Base-by-base conservation (phyloP, 2,888 invertebrate species). In the Periphyllus acericola region DNA sequence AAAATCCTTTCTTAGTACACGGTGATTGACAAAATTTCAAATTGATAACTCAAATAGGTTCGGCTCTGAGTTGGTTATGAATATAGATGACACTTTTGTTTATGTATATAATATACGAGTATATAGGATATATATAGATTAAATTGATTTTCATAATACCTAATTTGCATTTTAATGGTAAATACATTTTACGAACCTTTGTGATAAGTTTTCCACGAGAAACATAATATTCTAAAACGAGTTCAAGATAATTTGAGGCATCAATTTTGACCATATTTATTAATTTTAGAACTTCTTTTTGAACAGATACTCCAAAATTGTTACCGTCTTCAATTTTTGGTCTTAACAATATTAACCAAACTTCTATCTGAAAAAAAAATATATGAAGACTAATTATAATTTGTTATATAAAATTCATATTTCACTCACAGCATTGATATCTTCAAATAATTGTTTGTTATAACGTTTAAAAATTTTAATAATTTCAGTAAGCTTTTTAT, bases 321-420 rank as follows among this genome's bases (percentile, higher is more conserved):
- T 99, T 99, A 86, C 99, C 99, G 92, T 99, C 99, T 93, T 99
- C 99, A 91, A 99, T 99, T 93, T 98, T 98, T 4, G 99, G 99
- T 92, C 99, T 99, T 94, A 99, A 95, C 91, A 98, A 98, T 17
- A 98, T 97, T 91, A 99, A 97, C 99, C 99, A 99, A 98, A 99
- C 98, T 93, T 98, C 98, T 90, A 98, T 92, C 94, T 97, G 92
- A 80, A 93, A 93, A 90, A 84, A 46, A 88, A 40, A 71, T 36
- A 19, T 19, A 60, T 32, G 74, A 17, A 60, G 14, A 32, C 66
- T 60, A 66, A 32, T 34, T n/a, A 8, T 74, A 8, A 55, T 36
- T 3, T 36, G 19, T 3, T 25, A 52, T n/a, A 68, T 78, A 11
- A 52, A 32, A 74, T 74, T 71, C 19, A 88, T 87, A n/a, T n/a